phyloP scores from a whole-genome alignment of 2,797 vertebrate genomes.

The Gadopsis bispinosus region DNA sequence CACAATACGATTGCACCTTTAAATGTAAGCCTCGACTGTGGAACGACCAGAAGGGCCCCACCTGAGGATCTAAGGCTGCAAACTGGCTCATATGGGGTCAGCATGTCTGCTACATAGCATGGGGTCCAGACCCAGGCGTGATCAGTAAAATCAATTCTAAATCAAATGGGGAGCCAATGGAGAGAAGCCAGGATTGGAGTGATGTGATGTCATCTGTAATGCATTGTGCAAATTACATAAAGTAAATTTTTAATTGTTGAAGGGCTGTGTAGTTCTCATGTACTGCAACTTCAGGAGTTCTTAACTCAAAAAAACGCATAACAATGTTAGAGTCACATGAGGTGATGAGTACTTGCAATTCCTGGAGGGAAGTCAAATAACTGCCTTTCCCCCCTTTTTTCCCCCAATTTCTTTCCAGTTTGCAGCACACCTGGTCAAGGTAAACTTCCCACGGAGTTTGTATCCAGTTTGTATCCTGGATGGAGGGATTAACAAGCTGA shows the following conservation, averaged over 20 bases:
- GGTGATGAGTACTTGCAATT: not conserved
- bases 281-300: not conserved
- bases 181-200: too few relatives aligned
- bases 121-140: too few relatives aligned
- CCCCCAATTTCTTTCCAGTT: slow-evolving; percentile 83
- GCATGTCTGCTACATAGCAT: too few relatives aligned
- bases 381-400: not conserved
- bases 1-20: too few relatives aligned
- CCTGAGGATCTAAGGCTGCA: too few relatives aligned
- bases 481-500: slow-evolving; percentile 98
- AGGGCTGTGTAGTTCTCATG: not conserved
- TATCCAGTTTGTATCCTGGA: slow-evolving; percentile 90
- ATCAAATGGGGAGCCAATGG: too few relatives aligned
- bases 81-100: too few relatives aligned
- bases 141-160: too few relatives aligned
- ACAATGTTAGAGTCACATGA: not conserved
- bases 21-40: too few relatives aligned
- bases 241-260: not conserved
- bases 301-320: not conserved
- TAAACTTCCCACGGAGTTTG: slow-evolving; percentile 87
- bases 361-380: not conserved
- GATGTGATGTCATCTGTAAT: not conserved
- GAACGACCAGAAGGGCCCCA: too few relatives aligned
- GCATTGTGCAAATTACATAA: not conserved
- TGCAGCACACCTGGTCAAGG: slow-evolving; percentile 92